Base-by-base conservation (phyloP, 2,888 invertebrate species). In the Tachina lurida region DNA sequence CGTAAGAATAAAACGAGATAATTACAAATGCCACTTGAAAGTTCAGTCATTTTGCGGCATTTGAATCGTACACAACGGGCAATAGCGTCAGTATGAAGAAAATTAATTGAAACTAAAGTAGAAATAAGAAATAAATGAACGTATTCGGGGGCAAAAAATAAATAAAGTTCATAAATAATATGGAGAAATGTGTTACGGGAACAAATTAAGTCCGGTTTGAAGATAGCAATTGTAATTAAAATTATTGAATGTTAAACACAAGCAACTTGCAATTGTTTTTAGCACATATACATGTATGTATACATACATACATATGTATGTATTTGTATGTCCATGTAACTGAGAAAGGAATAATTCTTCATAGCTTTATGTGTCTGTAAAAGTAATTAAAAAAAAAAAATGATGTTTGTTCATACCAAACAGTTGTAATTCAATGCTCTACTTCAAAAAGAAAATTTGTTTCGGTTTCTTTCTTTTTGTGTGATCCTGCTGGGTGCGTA, bases 41-140 rank as follows among this genome's bases (percentile, higher is more conserved):
- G 62, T 84, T 84, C 62, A 84, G 84, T 84, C 67, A 73, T 80
- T 84, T 76, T 77, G 80, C 84, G 80, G 84, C 80, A 60, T 80
- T 84, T 73, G 15, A 81, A 76, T 49, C 31, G 73, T 49, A 47
- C 0, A 80, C 70, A 81, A 62, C 67, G 39, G 9, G 43, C 10
- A 10, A n/a, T 52, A 39, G n/a, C 15, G 43, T 41, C 81, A 71
- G 54, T 49, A 41, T 3, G 39, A n/a, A 10, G 10, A 43, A 63
- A 80, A 47, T 19, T 19, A 60, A 70, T 54, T 41, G 39, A 75
- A 49, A 49, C 39, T 22, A 12, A 49, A 77, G 67, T 17, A 67
- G 60, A 63, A 65, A 63, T 45, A 31, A 63, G 39, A 31, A 45
- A 71, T 19, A 68, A 62, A 62, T 52, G 52, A 84, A 71, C 84